These are phyloP conservation scores for Cephus runcator DNA, from an alignment of 2,888 invertebrate species.

Conservation along the genomic window DNA sequence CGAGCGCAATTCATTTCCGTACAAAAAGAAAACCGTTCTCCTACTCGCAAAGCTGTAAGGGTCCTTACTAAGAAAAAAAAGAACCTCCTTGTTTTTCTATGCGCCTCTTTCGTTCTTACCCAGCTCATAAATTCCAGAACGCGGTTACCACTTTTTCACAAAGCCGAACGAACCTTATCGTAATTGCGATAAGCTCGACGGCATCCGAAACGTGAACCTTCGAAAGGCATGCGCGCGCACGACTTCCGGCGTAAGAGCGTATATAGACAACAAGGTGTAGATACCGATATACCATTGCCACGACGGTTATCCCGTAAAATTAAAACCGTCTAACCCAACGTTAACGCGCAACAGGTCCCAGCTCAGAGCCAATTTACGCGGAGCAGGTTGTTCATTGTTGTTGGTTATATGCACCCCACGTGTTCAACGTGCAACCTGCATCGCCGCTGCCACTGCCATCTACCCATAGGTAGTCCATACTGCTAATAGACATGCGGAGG, in stretches of 20 bases:
- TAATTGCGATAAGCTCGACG: background rate
- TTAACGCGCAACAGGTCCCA: background rate
- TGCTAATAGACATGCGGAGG: background rate
- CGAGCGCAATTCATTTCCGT: background rate
- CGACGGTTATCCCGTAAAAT: background rate
- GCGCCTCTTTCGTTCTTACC: background rate
- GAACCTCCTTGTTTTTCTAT: background rate
- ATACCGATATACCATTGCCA: background rate
- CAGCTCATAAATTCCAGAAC: background rate
- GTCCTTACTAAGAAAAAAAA: background rate
- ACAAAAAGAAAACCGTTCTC: background rate
- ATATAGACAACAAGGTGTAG: background rate
- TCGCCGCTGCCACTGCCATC: slow-evolving; percentile 15
- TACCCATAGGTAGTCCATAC: background rate
- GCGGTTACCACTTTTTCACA: background rate
- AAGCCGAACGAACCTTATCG: background rate
- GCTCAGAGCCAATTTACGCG: background rate
- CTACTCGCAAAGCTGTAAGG: background rate
- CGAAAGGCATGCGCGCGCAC: background rate
- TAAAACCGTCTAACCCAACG: background rate
- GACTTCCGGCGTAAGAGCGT: background rate
- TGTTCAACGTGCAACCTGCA: slow-evolving; percentile 29
- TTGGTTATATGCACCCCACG: background rate
- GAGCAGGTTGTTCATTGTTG: background rate
- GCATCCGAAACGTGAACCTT: slow-evolving; percentile 3